Base-by-base conservation (phyloP, 2,888 invertebrate genomes). In the Meta bourneti region DNA sequence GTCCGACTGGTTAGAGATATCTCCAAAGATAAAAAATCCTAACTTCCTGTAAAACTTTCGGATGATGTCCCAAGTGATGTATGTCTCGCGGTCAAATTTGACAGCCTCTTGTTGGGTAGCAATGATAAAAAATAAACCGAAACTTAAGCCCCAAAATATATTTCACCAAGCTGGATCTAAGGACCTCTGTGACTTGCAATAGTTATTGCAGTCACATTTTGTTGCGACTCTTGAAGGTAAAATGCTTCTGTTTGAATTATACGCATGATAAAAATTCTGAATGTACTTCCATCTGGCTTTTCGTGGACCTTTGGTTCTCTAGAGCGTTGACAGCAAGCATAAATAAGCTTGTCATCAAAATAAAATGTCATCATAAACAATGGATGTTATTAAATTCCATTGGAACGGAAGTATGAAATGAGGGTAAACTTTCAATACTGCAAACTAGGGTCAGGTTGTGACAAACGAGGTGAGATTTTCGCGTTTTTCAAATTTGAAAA, bases 201-300 rank as follows among this genome's bases (percentile, higher is more conserved):
- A 77, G 52, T 77, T 77, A 77, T 77, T 77, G 51, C 51, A 77
- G 77, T 77, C 77, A 77, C 77, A 77, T 19, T 77, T 77, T 19
- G n/a, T 11, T n/a, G 13, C 7, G 77, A 19, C 51, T 19, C 77
- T 77, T 77, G 51, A 51, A 9, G 61, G 61, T 9, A 9, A 9
- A 61, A 61, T 16, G 11, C 11, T 61, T 61, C 16, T 61, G 61
- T 16, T 61, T 11, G 61, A 8, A 61, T 61, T 61, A 61, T 61
- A 61, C 61, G 13, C 61, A 16, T 61, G 61, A 61, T 61, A 61
- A 61, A 61, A 61, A 61, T 61, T 61, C 61, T 61, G 16, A 16
- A 9, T 9, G 16, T 61, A 1, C 1, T 61, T 61, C 13, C 61
- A 61, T 61, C 11, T 34, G 34, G n/a, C n/a, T n/a, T n/a, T n/a